Evolutionary conservation across 2,888 invertebrate genomes (phyloP), one percentile per base, ranked within the genome.

Genomic region (Endomychus coccineus): DNA sequence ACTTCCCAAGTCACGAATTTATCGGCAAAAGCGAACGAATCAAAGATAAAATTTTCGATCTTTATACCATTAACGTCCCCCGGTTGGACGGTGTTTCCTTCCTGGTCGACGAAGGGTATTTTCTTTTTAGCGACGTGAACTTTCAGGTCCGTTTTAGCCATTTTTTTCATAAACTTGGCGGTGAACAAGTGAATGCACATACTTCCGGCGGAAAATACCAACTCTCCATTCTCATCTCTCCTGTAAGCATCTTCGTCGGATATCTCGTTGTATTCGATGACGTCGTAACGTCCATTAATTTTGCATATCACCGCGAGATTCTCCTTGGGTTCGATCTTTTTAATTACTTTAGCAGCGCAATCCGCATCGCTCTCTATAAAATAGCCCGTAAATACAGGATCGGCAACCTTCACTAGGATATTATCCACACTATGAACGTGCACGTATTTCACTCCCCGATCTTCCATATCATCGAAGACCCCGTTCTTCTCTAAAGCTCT

Each of bases 351-450:
- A 0, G 87, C 92, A 0, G 89, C 96, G 68, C 94, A 95, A 54
- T 95, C 92, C 0, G 94, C 90, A 41, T 79, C 75, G 55, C 89
- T 86, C 32, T 75, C 74, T 9, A 90, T 75, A 59, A 95, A 95
- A 58, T 88, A 95, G 1, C 97, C 98, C 45, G 97, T 77, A 58
- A 98, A 97, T 4, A 85, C 73, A 0, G 98, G 97, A 72, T 98
- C 98, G 0, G 95, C 97, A 35, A 98, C 91, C 74, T 92, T 94
- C 12, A 94, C 89, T 9, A 99, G 73, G 45, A 98, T 95, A 67
- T 99, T 99, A 63, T 99, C 98, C 2, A 98, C 96, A 40, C 97
- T 94, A 70, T 96, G 95, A 1, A 86, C 92, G 61, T 98, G 97
- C 11, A 98, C 66, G 61, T 91, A 94, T 43, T 81, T 72, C 4